Evolutionary conservation across 2,797 vertebrate species (phyloP), one percentile per base, ranked within the genome.

Genomic region (Myotis planiceps): DNA sequence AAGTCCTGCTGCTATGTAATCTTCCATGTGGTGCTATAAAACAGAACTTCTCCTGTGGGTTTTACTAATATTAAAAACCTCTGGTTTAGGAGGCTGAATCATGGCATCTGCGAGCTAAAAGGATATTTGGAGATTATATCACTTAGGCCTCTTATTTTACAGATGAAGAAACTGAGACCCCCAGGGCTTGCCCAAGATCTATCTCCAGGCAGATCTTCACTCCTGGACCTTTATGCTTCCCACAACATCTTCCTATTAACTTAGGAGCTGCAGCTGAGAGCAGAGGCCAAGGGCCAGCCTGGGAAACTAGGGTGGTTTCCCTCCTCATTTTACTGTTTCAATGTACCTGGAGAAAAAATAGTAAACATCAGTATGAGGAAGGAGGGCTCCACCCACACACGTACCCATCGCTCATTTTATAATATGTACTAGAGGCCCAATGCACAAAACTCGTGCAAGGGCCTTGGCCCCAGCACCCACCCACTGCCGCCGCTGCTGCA

Each of bases 61-160:
- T 72, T 79, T 42, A 83, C 47, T 45, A 93, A 87, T 51, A 88
- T 63, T 81, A 58, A 94, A 81, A 93, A 72, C 29, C 19, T 88
- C 76, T 58, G 29, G 53, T 51, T 88, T 27, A 60, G 79, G 34
- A 92, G 45, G n/a, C 16, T 16, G 55, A 63, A 84, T 71, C 85
- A 32, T 4, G 76, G 49, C 37, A n/a, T 58, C 66, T 66, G 25
- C 82, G 89, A 92, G 14, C 63, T 69, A 60, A 94, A 92, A 80
- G n/a, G 14, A 75, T 82, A 76, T 55, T 58, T 83, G 60, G 39
- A 87, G 71, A 75, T 58, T 65, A 10, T 9, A 32, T 32, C 49
- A 71, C 25, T 72, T 55, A 23, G 49, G 47, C 0, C 23, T 39
- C 53, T 68, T 27, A 84, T 18, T 76, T 74, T 58, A 83, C 29